Conservation (phyloP, 2,888 invertebrate species). For the Trichacis sp. region DNA sequence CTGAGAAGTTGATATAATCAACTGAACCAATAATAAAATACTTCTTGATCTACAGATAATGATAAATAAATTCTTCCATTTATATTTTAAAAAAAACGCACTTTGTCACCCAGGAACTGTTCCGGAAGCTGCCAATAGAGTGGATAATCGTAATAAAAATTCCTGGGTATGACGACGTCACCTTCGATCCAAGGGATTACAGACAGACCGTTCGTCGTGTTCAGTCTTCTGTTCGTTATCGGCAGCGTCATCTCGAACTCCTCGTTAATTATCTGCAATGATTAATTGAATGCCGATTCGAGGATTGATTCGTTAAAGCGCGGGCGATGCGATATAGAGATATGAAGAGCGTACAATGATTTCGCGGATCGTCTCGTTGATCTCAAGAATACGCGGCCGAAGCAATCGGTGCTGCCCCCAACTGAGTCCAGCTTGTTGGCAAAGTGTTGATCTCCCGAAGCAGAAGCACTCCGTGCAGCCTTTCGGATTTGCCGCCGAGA, state of each 20-base stretch:
- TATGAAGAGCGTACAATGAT: constrained; percentile 51
- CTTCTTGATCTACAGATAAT: too few relatives aligned
- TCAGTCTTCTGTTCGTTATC: constrained; percentile 69
- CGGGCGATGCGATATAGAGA: too few relatives aligned
- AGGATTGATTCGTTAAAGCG: neutral
- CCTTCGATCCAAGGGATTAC: constrained; percentile 75
- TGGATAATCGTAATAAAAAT: constrained; percentile 74
- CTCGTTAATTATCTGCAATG: constrained; percentile 56
- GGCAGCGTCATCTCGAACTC: constrained; percentile 53
- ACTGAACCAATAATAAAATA: too few relatives aligned
- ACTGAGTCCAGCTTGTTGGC: constrained; percentile 83
- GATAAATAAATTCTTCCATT: too few relatives aligned
- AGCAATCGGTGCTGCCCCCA: constrained; percentile 84
- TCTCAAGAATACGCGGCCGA: constrained; percentile 66
- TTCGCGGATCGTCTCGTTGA: constrained; percentile 60
- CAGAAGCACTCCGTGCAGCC: constrained; percentile 98
- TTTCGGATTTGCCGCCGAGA: constrained; percentile 80
- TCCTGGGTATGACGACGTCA: constrained; percentile 71
- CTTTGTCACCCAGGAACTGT: constrained; percentile 86
- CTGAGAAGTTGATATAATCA: too few relatives aligned
- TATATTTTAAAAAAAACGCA: constrained; percentile 58
- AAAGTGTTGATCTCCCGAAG: constrained; percentile 86
- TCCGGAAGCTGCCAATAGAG: constrained; percentile 87
- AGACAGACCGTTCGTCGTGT: constrained; percentile 73
- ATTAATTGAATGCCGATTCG: constrained; percentile 11